A percentile compares a stretch with the other conserved stretches of the same genome.
Evolutionary conservation across 2,113 vertebrate genomes (phyloP).

Genomic region (Hyaena hyaena): DNA sequence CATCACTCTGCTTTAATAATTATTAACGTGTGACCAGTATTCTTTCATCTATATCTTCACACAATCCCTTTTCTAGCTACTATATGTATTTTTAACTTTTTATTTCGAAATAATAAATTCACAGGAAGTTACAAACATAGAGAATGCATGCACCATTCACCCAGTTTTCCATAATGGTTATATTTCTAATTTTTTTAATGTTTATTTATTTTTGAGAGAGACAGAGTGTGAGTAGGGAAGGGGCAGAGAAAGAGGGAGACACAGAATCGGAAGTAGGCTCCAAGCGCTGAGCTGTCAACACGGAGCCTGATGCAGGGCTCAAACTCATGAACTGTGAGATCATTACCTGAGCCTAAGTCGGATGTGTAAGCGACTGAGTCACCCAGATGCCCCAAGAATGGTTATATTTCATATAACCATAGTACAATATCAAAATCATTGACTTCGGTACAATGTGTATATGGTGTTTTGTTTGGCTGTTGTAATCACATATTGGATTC

Average conservation of each 20-base stretch:
- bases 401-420: background rate
- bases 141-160: background rate
- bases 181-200: background rate
- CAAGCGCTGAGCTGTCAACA: too few species aligned
- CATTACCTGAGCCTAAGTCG: too few species aligned
- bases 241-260: too few species aligned
- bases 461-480: background rate
- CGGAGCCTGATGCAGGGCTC: too few species aligned
- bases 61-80: background rate
- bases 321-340: too few species aligned
- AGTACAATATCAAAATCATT: background rate
- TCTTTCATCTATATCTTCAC: background rate
- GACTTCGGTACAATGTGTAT: background rate
- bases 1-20: background rate
- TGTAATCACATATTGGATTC: background rate
- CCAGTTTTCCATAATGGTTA: background rate
- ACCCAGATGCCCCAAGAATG: background rate
- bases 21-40: background rate
- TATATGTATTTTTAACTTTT: background rate
- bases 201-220: too few species aligned
- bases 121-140: background rate
- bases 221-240: too few species aligned
- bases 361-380: too few species aligned
- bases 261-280: too few species aligned
- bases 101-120: background rate